A percentile compares a stretch with the other conserved stretches of the same genome.
Evolutionary conservation across 2,888 invertebrate species (phyloP).

Genomic region (Troides oblongomaculatus): DNA sequence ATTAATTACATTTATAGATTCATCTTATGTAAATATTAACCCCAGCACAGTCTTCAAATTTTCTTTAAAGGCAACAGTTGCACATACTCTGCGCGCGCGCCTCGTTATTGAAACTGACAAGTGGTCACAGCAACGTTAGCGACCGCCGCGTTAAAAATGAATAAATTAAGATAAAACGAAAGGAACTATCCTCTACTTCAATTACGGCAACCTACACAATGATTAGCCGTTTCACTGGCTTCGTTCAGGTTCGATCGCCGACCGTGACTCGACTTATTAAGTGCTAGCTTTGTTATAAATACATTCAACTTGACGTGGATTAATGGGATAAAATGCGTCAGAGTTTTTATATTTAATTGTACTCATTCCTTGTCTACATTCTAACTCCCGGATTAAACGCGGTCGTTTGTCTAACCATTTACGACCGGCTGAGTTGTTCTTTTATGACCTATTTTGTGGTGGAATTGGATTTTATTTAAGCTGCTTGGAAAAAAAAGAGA

Average conservation of each 20-base stretch:
- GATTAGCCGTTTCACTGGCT: constrained; percentile 73
- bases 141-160: constrained; percentile 63
- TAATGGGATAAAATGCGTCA: constrained; percentile 68
- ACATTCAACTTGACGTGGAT: constrained; percentile 73
- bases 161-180: constrained; percentile 77
- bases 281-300: constrained; percentile 76
- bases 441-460: constrained; percentile 63
- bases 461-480: constrained; percentile 57
- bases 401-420: constrained; percentile 72
- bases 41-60: background rate
- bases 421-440: constrained; percentile 60
- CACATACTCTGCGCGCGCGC: constrained; percentile 52
- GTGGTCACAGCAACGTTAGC: constrained; percentile 75
- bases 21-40: background rate
- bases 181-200: constrained; percentile 68
- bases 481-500: constrained; percentile 37
- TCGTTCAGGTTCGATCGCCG: constrained; percentile 58
- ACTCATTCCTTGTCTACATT: constrained; percentile 73
- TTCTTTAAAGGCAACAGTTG: constrained; percentile 46
- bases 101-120: constrained; percentile 74
- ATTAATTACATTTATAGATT: background rate
- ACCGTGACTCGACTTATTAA: constrained; percentile 67
- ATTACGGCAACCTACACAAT: constrained; percentile 76
- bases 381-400: constrained; percentile 74
- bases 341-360: constrained; percentile 66